Conservation (phyloP, 2,797 vertebrate species). For the Girardinus metallicus region DNA sequence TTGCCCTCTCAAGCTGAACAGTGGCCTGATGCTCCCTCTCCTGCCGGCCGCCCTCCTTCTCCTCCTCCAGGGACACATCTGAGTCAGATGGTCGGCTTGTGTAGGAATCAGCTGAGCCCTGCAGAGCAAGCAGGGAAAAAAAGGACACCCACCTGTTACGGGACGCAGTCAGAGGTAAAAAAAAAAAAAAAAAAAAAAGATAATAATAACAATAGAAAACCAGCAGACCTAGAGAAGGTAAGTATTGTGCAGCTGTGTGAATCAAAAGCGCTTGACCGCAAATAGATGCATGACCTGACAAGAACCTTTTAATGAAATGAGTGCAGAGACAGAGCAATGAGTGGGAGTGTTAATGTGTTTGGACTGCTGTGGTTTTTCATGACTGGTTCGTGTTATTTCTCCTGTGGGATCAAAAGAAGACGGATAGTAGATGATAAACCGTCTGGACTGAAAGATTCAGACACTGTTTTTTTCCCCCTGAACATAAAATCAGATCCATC, state of each 20-base stretch:
- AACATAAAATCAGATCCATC: conserved; percentile 19
- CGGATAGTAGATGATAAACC: conserved; percentile 39
- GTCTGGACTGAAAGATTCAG: neutral
- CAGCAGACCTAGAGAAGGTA: neutral
- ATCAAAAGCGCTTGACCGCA: conserved; percentile 11
- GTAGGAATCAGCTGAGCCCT: conserved; percentile 99
- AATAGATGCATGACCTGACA: conserved; percentile 22
- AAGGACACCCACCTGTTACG: conserved; percentile 17
- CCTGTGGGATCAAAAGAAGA: conserved; percentile 61
- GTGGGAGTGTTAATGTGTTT: conserved; percentile 19
- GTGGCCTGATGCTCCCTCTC: conserved; percentile 96
- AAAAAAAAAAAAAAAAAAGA: neutral
- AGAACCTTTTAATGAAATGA: conserved; percentile 28
- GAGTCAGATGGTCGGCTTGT: conserved; percentile 98
- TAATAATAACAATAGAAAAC: neutral
- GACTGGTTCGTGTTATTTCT: conserved; percentile 19
- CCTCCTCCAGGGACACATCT: conserved; percentile 98
- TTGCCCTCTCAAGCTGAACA: conserved; percentile 95
- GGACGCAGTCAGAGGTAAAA: neutral
- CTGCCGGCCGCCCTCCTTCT: conserved; percentile 93
- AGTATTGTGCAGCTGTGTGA: neutral
- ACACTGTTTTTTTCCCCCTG: neutral
- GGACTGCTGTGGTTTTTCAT: neutral
- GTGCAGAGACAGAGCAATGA: conserved; percentile 11
- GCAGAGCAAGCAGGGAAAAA: conserved; percentile 47